Percentiles rank a stretch among this genome's conserved stretches.
phyloP scores from a whole-genome alignment of 1,140 invertebrate genomes.

The Holcopasites calliopsidis region DNA sequence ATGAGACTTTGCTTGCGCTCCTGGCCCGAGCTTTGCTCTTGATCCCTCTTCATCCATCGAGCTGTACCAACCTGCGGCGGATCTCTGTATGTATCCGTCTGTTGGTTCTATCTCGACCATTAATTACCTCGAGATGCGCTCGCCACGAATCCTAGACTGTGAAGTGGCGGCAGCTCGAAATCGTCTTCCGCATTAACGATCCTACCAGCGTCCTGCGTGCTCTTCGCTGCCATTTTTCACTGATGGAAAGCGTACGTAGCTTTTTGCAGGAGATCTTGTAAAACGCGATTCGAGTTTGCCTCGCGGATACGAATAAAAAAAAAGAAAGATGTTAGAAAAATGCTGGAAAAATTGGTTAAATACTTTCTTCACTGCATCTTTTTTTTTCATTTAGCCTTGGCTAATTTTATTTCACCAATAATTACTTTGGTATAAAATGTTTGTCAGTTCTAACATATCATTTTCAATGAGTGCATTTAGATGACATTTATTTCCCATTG shows the following conservation, averaged over 20 bases:
- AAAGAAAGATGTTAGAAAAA: too few relatives aligned
- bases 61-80: conserved; percentile 14
- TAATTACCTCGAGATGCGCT: conserved; percentile 49
- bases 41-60: conserved; percentile 42
- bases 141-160: not conserved
- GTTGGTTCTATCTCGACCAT: conserved; percentile 47
- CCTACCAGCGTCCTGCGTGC: not conserved
- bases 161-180: conserved; percentile 16
- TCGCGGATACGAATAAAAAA: too few relatives aligned
- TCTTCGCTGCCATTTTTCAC: not conserved
- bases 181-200: conserved; percentile 42
- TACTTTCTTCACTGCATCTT: too few relatives aligned
- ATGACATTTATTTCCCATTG: too few relatives aligned
- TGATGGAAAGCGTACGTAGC: not conserved
- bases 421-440: too few relatives aligned
- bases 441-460: too few relatives aligned
- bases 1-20: conserved; percentile 29
- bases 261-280: too few relatives aligned
- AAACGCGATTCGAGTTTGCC: not conserved
- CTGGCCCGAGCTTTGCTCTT: conserved; percentile 11
- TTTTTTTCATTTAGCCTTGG: too few relatives aligned
- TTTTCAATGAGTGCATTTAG: too few relatives aligned
- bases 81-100: not conserved
- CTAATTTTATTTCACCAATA: too few relatives aligned
- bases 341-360: too few relatives aligned